These are phyloP conservation scores for Menidia beryllina DNA, from an alignment of 2,113 vertebrate genomes.

Conservation along the genomic window DNA sequence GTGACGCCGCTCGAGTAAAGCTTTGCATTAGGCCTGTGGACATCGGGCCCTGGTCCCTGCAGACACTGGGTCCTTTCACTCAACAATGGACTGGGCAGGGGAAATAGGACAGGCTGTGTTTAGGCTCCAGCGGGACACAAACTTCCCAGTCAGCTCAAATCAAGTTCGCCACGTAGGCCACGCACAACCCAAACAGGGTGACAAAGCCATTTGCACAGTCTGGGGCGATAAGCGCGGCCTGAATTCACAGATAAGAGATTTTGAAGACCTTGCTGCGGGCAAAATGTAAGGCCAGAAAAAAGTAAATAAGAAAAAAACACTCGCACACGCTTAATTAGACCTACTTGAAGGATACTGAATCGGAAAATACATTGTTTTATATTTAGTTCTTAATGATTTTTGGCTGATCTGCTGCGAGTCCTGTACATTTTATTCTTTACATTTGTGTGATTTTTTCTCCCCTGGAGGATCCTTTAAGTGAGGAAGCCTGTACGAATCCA, in stretches of 20 bases:
- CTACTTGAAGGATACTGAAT: background rate
- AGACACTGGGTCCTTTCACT: constrained; percentile 32
- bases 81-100: constrained; percentile 27
- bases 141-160: constrained; percentile 53
- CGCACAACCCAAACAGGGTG: constrained; percentile 40
- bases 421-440: background rate
- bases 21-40: background rate
- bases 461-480: background rate
- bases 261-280: constrained; percentile 20
- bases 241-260: constrained; percentile 29
- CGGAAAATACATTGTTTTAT: constrained; percentile 28
- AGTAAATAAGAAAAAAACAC: background rate
- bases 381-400: constrained; percentile 14
- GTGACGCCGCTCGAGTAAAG: background rate
- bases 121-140: constrained; percentile 42
- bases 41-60: background rate
- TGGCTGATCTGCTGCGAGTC: constrained; percentile 4
- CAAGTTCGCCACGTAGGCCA: constrained; percentile 33
- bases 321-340: background rate
- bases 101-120: constrained; percentile 53
- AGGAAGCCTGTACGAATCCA: background rate
- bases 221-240: constrained; percentile 20
- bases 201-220: constrained; percentile 6
- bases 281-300: constrained; percentile 1
- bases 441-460: background rate